Percentiles rank a stretch among this genome's conserved stretches.
Conservation (phyloP, 2,113 vertebrate species). For the Progne subis region DNA sequence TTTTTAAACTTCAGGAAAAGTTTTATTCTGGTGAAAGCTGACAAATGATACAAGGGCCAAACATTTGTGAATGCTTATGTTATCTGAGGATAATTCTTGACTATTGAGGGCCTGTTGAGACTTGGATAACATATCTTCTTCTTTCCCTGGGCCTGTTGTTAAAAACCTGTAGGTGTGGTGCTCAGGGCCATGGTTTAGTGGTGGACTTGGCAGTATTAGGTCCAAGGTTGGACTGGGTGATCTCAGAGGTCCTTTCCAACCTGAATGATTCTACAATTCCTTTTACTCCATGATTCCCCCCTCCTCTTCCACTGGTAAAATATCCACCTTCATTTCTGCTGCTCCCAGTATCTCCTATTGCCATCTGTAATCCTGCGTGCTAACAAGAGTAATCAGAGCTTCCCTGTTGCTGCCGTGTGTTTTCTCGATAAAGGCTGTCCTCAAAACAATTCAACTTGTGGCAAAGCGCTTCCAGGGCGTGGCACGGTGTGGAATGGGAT, state of each 20-base stretch:
- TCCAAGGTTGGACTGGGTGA: background rate
- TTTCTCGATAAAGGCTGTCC: background rate
- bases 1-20: background rate
- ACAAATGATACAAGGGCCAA: background rate
- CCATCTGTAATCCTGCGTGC: background rate
- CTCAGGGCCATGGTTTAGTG: background rate
- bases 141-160: background rate
- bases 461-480: background rate
- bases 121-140: background rate
- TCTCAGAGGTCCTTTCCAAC: background rate
- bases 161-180: background rate
- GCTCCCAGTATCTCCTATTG: background rate
- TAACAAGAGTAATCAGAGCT: slow-evolving; percentile 20
- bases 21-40: background rate
- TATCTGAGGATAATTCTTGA: background rate
- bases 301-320: background rate
- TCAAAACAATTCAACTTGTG: background rate
- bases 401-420: background rate
- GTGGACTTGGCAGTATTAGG: background rate
- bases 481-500: background rate
- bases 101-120: background rate
- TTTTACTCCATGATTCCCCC: background rate
- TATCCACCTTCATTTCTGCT: background rate
- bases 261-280: background rate
- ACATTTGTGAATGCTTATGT: background rate